Conservation (phyloP, 2,888 invertebrate species). For the Mylabris sibirica region DNA sequence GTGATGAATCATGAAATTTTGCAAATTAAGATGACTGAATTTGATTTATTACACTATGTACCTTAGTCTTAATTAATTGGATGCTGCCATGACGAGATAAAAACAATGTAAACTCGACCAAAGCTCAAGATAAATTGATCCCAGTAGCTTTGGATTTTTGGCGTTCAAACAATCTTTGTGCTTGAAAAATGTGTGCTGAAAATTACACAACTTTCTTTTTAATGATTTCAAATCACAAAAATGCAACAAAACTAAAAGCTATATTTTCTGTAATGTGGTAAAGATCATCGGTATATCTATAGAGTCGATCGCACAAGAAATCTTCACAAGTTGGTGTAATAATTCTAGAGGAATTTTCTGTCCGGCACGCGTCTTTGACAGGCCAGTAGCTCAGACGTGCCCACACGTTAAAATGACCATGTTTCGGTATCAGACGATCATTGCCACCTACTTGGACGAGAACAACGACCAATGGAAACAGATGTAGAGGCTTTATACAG, state of each 20-base stretch:
- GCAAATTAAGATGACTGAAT: conserved; percentile 42
- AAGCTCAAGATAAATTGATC: conserved; percentile 33
- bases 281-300: conserved; percentile 42
- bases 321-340: conserved; percentile 48
- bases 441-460: conserved; percentile 28
- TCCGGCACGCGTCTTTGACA: conserved; percentile 47
- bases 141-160: conserved; percentile 22
- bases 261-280: neutral
- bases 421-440: conserved; percentile 31
- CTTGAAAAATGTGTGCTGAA: too few species aligned
- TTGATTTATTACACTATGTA: conserved; percentile 42
- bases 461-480: conserved; percentile 22
- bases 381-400: conserved; percentile 45
- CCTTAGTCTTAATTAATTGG: conserved; percentile 31
- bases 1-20: conserved; percentile 47
- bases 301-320: conserved; percentile 45
- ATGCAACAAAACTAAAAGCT: neutral
- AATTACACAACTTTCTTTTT: too few species aligned
- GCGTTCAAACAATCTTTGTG: neutral
- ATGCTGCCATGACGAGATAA: conserved; percentile 31
- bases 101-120: conserved; percentile 32
- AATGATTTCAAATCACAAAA: too few species aligned
- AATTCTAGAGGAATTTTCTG: conserved; percentile 48
- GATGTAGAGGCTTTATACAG: conserved; percentile 31
- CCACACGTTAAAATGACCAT: conserved; percentile 37